These are phyloP conservation scores for Ibidorhyncha struthersii DNA, from an alignment of 2,113 vertebrate genomes.

Conservation along the genomic window DNA sequence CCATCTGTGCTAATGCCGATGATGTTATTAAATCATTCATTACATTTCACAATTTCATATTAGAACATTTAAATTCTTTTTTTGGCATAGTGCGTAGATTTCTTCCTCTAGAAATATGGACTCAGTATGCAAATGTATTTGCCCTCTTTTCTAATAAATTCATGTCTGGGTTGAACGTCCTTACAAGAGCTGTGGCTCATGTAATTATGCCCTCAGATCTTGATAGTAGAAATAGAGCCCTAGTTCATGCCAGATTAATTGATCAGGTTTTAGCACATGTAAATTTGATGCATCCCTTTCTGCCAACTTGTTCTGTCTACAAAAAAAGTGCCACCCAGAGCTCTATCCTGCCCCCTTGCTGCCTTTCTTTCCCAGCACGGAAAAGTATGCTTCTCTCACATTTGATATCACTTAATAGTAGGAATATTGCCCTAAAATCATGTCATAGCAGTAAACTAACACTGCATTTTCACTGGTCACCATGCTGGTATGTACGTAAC, in stretches of 20 bases:
- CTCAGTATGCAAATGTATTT: slow-evolving; percentile 44
- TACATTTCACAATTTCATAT: slow-evolving; percentile 28
- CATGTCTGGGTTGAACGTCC: slow-evolving; percentile 19
- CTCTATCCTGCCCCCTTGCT: neutral
- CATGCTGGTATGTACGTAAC: neutral
- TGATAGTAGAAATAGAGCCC: neutral
- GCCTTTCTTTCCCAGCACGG: neutral
- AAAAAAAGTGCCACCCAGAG: neutral
- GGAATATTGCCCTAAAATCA: neutral
- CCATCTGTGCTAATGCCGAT: slow-evolving; percentile 61
- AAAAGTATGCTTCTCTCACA: neutral
- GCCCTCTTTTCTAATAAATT: slow-evolving; percentile 65
- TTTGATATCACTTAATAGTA: neutral
- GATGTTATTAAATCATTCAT: slow-evolving; percentile 63
- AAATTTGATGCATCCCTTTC: neutral
- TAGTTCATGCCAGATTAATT: slow-evolving; percentile 17
- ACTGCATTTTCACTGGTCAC: neutral
- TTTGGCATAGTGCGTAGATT: slow-evolving; percentile 6
- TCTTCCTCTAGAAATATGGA: slow-evolving; percentile 14
- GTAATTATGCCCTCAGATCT: slow-evolving; percentile 57
- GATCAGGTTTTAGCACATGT: slow-evolving; percentile 13
- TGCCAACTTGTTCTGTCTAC: neutral
- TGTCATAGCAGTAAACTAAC: neutral
- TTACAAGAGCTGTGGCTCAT: slow-evolving; percentile 48
- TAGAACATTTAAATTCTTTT: slow-evolving; percentile 25